phyloP scores from a whole-genome alignment of 2,797 vertebrate genomes.

The Acipenser oxyrinchus region DNA sequence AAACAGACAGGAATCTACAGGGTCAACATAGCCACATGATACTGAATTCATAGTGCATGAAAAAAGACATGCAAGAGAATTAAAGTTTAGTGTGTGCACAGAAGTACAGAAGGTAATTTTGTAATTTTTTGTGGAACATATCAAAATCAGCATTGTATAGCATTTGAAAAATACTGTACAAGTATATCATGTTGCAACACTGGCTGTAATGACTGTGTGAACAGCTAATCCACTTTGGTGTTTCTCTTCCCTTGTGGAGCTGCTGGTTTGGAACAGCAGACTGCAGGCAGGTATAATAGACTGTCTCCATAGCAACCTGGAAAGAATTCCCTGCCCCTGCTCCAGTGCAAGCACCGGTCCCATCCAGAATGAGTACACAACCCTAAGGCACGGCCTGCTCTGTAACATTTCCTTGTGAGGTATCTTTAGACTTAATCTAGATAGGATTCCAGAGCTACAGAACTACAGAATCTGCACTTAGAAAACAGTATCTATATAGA shows the following conservation, averaged over 20 bases:
- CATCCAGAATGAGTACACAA: slow-evolving; percentile 7
- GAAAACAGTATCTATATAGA: too few species aligned
- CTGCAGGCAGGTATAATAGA: slow-evolving; percentile 22
- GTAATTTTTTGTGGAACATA: too few species aligned
- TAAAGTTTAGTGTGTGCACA: too few species aligned
- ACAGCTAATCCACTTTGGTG: slow-evolving; percentile 17
- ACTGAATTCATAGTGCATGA: too few species aligned
- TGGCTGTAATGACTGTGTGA: slow-evolving; percentile 12
- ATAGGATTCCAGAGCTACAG: background rate
- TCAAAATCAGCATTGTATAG: too few species aligned
- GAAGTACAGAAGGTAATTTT: too few species aligned
- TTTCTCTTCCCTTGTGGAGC: slow-evolving; percentile 16
- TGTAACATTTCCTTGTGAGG: slow-evolving; percentile 4
- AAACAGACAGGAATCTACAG: too few species aligned
- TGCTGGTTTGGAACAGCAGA: slow-evolving; percentile 18
- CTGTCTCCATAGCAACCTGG: slow-evolving; percentile 21
- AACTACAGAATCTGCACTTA: too few species aligned
- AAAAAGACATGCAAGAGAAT: too few species aligned
- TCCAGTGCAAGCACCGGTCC: slow-evolving; percentile 13
- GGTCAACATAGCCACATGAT: too few species aligned
- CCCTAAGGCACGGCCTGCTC: slow-evolving; percentile 9
- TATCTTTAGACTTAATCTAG: slow-evolving; percentile 1
- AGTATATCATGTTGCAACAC: slow-evolving; percentile 10
- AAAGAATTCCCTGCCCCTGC: slow-evolving; percentile 20
- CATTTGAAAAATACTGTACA: background rate